Evolutionary conservation across 2,888 invertebrate genomes (phyloP), one percentile per base, ranked within the genome.

Genomic region (Suillia variegata): DNA sequence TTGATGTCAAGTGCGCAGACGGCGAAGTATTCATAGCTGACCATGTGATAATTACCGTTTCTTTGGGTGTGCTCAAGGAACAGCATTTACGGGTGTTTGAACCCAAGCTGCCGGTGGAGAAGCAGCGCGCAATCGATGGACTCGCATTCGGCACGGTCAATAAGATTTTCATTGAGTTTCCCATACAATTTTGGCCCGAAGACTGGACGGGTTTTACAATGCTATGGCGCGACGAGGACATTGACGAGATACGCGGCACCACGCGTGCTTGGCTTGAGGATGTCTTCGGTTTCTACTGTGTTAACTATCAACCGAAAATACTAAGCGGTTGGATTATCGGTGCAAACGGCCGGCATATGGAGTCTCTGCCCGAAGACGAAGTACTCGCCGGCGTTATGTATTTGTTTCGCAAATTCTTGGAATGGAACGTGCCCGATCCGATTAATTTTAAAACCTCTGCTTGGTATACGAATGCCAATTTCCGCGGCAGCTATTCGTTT

Each of bases 321-420:
- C 77, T 92, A 26, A 84, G 88, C 57, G 90, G 86, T 0, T 92
- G 91, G 91, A 82, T 90, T n/a, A 84, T 85, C 51, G 90, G 91
- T 1, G 80, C 84, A 48, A 85, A 85, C 67, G 88, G 88, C 1
- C 81, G 83, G 61, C 78, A 85, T 56, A 85, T 89, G 80, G 92
- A 92, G 77, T 77, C 76, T 2, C 72, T 88, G 42, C 73, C 85
- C 0, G 85, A 87, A 52, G 81, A 84, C 17, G 82, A 85, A 55
- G 67, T 82, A 10, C 65, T 78, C 1, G 66, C 67, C 2, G 80
- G 80, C 42, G 73, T 78, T 48, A 70, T 81, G 73, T 77, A 71
- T 65, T 70, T 82, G 18, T 75, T 82, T 42, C 70, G 79, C 2
- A 78, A 78, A 49, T 82, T 82, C 56, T 66, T 82, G 2, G 65